Percentiles rank a stretch among this genome's conserved stretches.
These are phyloP conservation scores for Acrossocheilus wenchowensis DNA, from an alignment of 2,797 vertebrate genomes.

Conservation along the genomic window DNA sequence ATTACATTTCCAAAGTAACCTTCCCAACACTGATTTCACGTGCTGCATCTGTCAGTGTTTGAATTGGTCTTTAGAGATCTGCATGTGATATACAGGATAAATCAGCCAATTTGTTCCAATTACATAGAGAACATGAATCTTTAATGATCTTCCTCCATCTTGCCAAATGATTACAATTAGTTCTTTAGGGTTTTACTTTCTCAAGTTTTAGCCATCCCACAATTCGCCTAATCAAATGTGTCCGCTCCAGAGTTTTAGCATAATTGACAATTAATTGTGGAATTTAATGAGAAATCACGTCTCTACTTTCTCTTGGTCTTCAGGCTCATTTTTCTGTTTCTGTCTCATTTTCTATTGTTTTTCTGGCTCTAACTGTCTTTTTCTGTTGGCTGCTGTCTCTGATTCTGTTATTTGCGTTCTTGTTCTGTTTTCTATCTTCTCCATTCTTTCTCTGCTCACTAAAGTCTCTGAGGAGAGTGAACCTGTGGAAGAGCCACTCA, in stretches of 20 bases:
- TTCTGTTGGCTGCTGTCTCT: slow-evolving; percentile 4
- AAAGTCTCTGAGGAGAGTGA: slow-evolving; percentile 79
- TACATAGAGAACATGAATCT: slow-evolving; percentile 58
- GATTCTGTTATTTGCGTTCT: slow-evolving; percentile 20
- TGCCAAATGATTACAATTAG: slow-evolving; percentile 59
- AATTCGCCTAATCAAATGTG: slow-evolving; percentile 35
- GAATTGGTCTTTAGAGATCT: background rate
- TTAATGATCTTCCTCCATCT: slow-evolving; percentile 55
- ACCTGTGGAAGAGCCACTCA: slow-evolving; percentile 75
- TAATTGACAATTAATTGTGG: slow-evolving; percentile 42
- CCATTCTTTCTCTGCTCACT: slow-evolving; percentile 15
- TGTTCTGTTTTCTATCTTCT: slow-evolving; percentile 33
- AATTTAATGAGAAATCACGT: slow-evolving; percentile 23
- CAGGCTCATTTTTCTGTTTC: background rate
- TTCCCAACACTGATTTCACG: background rate
- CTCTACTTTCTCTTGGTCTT: slow-evolving; percentile 8
- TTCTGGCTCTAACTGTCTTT: slow-evolving; percentile 31
- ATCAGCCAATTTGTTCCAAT: slow-evolving; percentile 59
- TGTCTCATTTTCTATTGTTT: slow-evolving; percentile 26
- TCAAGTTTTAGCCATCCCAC: slow-evolving; percentile 31
- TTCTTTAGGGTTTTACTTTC: slow-evolving; percentile 54
- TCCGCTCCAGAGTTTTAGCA: slow-evolving; percentile 9
- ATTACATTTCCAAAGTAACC: too few species aligned
- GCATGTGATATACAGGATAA: slow-evolving; percentile 40
- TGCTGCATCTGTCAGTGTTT: background rate